A percentile compares a stretch with the other conserved stretches of the same genome.
Evolutionary conservation across 2,888 invertebrate species (phyloP).

Genomic region (Lampropteryx suffumata): DNA sequence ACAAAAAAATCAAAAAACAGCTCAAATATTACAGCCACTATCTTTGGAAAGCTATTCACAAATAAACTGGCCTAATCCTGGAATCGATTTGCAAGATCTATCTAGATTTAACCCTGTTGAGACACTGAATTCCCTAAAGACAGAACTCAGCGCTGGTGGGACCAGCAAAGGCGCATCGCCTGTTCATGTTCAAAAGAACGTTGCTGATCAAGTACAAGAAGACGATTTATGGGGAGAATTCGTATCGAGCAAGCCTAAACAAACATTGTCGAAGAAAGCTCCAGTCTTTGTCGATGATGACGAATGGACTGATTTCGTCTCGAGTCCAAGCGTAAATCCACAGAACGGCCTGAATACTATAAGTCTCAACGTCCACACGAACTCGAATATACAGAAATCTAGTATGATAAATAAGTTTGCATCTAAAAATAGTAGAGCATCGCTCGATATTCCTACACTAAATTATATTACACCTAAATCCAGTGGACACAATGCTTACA

Average conservation of each 20-base stretch:
- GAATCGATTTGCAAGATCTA: slow-evolving; percentile 76
- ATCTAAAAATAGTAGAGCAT: slow-evolving; percentile 55
- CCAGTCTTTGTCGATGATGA: slow-evolving; percentile 65
- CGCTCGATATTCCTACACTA: slow-evolving; percentile 68
- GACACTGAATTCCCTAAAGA: slow-evolving; percentile 70
- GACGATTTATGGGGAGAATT: slow-evolving; percentile 86
- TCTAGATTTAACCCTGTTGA: slow-evolving; percentile 78
- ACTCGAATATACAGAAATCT: slow-evolving; percentile 65
- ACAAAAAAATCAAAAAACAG: slow-evolving; percentile 54
- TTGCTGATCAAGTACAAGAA: slow-evolving; percentile 53
- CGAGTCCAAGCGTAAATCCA: slow-evolving; percentile 68
- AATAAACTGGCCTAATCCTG: slow-evolving; percentile 86
- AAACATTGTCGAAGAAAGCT: slow-evolving; percentile 52
- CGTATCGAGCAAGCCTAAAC: slow-evolving; percentile 76
- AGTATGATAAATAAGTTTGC: slow-evolving; percentile 50
- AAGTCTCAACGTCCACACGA: slow-evolving; percentile 74
- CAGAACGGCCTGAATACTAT: slow-evolving; percentile 75
- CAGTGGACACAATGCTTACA: slow-evolving; percentile 57
- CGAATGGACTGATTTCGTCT: slow-evolving; percentile 79
- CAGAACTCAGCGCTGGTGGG: slow-evolving; percentile 55
- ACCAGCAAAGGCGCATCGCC: slow-evolving; percentile 65
- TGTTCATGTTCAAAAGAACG: slow-evolving; percentile 51
- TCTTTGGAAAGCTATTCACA: slow-evolving; percentile 78
- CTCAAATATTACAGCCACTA: slow-evolving; percentile 76
- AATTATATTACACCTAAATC: slow-evolving; percentile 77